phyloP scores from a whole-genome alignment of 2,113 vertebrate genomes.

The Cyanoliseus patagonus region DNA sequence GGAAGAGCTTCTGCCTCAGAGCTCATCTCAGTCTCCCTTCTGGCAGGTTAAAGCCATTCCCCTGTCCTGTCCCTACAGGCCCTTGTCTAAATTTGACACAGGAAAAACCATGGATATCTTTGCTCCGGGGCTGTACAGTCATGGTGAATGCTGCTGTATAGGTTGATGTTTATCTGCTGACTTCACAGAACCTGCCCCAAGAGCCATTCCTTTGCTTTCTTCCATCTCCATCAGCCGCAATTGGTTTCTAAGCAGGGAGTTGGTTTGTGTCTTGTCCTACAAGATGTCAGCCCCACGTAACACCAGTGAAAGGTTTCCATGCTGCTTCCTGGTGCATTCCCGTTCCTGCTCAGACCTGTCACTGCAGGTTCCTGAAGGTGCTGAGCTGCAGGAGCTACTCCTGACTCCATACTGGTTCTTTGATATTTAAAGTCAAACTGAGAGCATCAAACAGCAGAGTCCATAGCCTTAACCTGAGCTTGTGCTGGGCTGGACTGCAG shows the following conservation, averaged over 20 bases:
- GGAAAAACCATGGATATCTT: too few species aligned
- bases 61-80: not conserved
- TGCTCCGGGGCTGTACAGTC: too few species aligned
- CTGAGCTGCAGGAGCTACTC: not conserved
- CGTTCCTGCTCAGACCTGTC: not conserved
- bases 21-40: too few species aligned
- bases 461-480: not conserved
- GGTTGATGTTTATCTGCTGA: not conserved
- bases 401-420: not conserved
- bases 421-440: not conserved
- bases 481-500: not conserved
- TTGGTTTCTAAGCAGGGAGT: not conserved
- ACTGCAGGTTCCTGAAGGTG: not conserved
- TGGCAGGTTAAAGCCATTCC: too few species aligned
- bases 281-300: not conserved
- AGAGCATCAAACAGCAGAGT: accelerated
- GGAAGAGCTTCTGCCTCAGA: too few species aligned
- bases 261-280: not conserved
- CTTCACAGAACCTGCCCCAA: not conserved
- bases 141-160: too few species aligned
- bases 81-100: not conserved
- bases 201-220: not conserved
- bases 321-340: not conserved
- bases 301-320: accelerated
- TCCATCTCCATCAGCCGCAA: not conserved